Evolutionary conservation across 2,888 invertebrate species (phyloP), one percentile per base, ranked within the genome.

Genomic region (Quadroppia sp.): DNA sequence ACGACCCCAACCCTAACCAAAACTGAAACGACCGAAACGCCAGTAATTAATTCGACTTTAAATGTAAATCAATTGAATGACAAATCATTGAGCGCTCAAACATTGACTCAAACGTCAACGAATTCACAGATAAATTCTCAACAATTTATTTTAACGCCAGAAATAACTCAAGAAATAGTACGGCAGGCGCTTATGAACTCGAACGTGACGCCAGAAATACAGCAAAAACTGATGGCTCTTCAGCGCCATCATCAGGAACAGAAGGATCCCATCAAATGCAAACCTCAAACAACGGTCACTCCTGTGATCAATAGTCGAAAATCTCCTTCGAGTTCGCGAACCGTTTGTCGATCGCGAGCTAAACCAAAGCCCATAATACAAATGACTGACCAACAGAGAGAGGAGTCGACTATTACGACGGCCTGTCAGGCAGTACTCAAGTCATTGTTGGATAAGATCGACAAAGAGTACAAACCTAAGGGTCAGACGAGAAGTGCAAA

Each of bases 111-210:
- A 48, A 67, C 67, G 7, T 28, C 25, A 15, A 64, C 23, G 6
- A 36, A 45, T 2, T 13, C 45, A 45, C 40, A 56, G 71, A 42
- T 25, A 23, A 56, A 20, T 56, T 75, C 76, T 50, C 85, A 86
- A 80, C 87, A 91, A 84, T 94, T 94, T 84, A 89, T 92, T 78
- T 87, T 94, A 76, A 94, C 94, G 17, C 91, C 92, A 73, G 92
- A 93, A 83, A 94, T 94, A 81, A 92, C 94, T 79, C 93, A 94
- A 82, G 93, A 94, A 87, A 93, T 94, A 17, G 93, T 95, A 79
- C 90, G 91, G 82, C 92, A 91, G 82, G 94, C 93, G n/a, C 84
- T 95, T 76, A 91, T 91, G 82, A 91, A 92, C 83, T 15, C 74
- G 3, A 93, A 92, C 82, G 85, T 94, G 30, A 91, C 92, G 82